Base-by-base conservation (phyloP, 2,797 vertebrate genomes). In the Betta splendens region DNA sequence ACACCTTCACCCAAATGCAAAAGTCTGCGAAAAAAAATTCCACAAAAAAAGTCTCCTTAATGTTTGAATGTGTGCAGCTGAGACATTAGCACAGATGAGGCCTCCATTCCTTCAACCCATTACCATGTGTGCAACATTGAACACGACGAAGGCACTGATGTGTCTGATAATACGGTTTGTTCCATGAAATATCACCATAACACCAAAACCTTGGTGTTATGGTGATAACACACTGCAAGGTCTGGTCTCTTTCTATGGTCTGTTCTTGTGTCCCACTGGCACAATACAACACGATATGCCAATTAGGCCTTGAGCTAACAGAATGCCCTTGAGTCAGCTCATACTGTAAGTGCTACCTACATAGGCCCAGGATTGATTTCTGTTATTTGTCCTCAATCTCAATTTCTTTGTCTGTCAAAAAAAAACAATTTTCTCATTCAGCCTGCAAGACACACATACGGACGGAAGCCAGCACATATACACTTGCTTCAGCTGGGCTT, bases 271-370 rank as follows among this genome's bases (percentile, higher is more conserved):
- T 68, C 52, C 65, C 52, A 48, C 7, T 37, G 46, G 43, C 50
- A 71, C 56, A 61, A 62, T 46, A 64, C 61, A 75, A 62, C 44
- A 64, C 61, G 75, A 75, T 64, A 54, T 36, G 28, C 37, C 72
- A 64, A 59, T 78, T 66, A 66, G 60, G 55, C 48, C 47, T 37
- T 16, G 12, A 70, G 69, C 57, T 57, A 57, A 69, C 55, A 57
- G 65, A 59, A 1, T 45, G 51, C 39, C 59, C 47, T 44, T 54
- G 53, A 66, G 72, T 16, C 16, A 51, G 56, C 63, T 66, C 53
- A 16, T 39, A n/a, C n/a, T n/a, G n/a, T n/a, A 53, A 43, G 31
- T 48, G 56, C 58, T 50, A 25, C 62, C 42, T 48, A 48, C 17
- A 25, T 26, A 26, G 51, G 28, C 22, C 26, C 26, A 28, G 20